Conservation (phyloP, 2,888 invertebrate species). For the Cheilosia vernalis region DNA sequence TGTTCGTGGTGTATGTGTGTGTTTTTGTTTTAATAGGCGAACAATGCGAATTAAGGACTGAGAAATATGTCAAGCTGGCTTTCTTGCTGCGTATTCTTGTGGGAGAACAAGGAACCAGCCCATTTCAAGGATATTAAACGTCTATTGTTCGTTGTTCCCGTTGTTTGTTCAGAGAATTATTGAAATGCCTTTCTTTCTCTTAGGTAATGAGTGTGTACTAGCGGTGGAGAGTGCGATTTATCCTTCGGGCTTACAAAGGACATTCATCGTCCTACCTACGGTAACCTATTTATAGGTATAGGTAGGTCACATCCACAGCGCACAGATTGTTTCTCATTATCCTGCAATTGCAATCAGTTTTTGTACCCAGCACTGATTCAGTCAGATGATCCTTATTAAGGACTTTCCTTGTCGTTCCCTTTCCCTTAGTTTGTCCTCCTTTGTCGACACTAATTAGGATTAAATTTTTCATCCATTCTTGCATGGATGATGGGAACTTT, state of each 20-base stretch:
- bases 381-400: slow-evolving; percentile 50
- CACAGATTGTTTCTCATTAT: slow-evolving; percentile 41
- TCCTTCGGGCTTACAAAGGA: slow-evolving; percentile 33
- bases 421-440: slow-evolving; percentile 9
- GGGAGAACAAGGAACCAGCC: neutral
- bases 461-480: slow-evolving; percentile 65
- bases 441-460: slow-evolving; percentile 68
- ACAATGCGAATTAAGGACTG: slow-evolving; percentile 47
- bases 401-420: slow-evolving; percentile 19
- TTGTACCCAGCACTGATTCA: slow-evolving; percentile 61
- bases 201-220: slow-evolving; percentile 63
- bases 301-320: slow-evolving; percentile 33
- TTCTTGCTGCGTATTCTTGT: slow-evolving; percentile 30
- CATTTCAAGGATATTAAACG: slow-evolving; percentile 60
- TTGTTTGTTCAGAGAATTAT: slow-evolving; percentile 50
- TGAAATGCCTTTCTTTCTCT: slow-evolving; percentile 53
- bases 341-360: slow-evolving; percentile 56
- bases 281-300: slow-evolving; percentile 12
- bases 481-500: slow-evolving; percentile 31
- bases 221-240: slow-evolving; percentile 38
- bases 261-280: slow-evolving; percentile 5
- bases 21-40: slow-evolving; percentile 31
- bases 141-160: slow-evolving; percentile 45
- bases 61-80: slow-evolving; percentile 63
- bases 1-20: slow-evolving; percentile 21